Base-by-base conservation (phyloP, 2,797 vertebrate species). In the Xenopus petersii region DNA sequence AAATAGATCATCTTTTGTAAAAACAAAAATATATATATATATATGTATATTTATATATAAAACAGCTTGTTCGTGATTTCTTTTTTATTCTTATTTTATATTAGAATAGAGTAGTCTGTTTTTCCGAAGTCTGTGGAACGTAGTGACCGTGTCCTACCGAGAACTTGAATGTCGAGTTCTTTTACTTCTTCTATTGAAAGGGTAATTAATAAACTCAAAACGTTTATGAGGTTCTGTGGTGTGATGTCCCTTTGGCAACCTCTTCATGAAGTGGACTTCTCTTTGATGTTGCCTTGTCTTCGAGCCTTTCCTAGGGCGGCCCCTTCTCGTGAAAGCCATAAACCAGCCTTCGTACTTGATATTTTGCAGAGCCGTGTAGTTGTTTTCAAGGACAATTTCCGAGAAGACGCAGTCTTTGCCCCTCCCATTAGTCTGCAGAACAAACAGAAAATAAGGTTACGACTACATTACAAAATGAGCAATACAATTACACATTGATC, bases 241-340 rank as follows among this genome's bases (percentile, higher is more conserved):
- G 88, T 97, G 92, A 88, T 96, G 94, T 79, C 97, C 96, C 76
- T 93, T 95, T 24, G 96, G 97, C 70, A 98, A 89, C 81, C 97
- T 88, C 88, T 99, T 99, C 97, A 98, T 99, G 88, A 99, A 98
- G 76, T 99, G 97, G 59, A 99, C 97, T 88, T 98, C 97, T 0
- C 97, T 94, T 79, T 99, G 97, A 87, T 99, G 97, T 88, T 99
- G 97, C 59, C 97, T 94, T 0, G 97, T 99, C 85, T 94, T 93
- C 42, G 97, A 99, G 77, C 97, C 97, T 86, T 96, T 98, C 71
- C 97, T 91, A 0, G 97, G 96, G 68, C 94, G 93, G 67, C 97
- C 97, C 51, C 94, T 95, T 58, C 97, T 94, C 5, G 97, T 99
- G 86, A 99, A 99, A 67, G 95, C 97, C 96, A 99, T 99, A 87